These are phyloP conservation scores for Auanema sp. DNA, from an alignment of 2,888 invertebrate species.

Conservation along the genomic window DNA sequence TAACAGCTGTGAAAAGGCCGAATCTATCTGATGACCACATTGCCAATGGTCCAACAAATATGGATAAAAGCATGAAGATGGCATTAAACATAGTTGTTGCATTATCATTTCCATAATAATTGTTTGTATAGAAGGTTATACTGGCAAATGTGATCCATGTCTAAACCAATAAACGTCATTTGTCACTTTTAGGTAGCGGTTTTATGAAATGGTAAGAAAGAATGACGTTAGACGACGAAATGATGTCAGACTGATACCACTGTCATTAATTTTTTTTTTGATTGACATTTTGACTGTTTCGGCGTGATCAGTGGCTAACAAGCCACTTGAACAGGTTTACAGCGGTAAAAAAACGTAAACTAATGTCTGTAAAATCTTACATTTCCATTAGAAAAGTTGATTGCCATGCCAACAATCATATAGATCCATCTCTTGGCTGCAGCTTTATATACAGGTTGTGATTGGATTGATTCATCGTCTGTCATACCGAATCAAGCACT, in stretches of 20 bases:
- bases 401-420: constrained; percentile 44
- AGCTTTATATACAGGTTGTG: too few species aligned
- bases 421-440: constrained; percentile 53
- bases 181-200: too few species aligned
- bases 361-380: too few species aligned
- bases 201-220: constrained; percentile 7
- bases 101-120: constrained; percentile 64
- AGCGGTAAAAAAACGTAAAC: too few species aligned
- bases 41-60: constrained; percentile 67
- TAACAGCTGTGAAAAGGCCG: constrained; percentile 66
- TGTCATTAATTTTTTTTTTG: too few species aligned
- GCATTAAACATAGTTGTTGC: constrained; percentile 66
- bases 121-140: constrained; percentile 66
- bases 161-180: too few species aligned
- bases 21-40: constrained; percentile 67
- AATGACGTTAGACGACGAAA: not conserved
- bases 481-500: too few species aligned
- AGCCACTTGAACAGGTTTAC: too few species aligned
- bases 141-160: constrained; percentile 69
- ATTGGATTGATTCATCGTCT: too few species aligned
- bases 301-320: too few species aligned
- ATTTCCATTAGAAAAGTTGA: constrained; percentile 61
- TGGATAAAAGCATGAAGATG: constrained; percentile 66
- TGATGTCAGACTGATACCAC: not conserved
- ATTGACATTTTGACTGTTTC: not conserved